Evolutionary conservation across 2,113 vertebrate genomes (phyloP).

Genomic region (Otis tarda): DNA sequence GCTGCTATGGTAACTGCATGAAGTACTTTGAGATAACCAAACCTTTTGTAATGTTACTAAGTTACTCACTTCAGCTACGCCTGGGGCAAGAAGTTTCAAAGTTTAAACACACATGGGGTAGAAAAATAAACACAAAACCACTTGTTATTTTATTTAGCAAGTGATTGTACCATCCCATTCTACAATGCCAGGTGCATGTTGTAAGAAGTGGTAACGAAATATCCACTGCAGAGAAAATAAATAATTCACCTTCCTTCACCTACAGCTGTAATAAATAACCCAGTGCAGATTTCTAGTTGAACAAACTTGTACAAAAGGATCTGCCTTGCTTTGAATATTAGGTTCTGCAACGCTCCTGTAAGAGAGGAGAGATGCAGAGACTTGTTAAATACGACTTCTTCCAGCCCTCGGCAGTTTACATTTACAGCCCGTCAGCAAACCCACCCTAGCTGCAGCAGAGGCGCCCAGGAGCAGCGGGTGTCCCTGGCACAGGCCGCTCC

Average conservation of each 20-base stretch:
- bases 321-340: background rate
- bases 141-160: background rate
- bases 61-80: background rate
- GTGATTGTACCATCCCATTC: background rate
- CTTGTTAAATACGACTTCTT: accelerated
- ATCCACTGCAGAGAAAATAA: background rate
- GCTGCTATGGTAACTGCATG: background rate
- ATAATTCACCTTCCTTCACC: background rate
- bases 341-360: background rate
- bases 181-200: background rate
- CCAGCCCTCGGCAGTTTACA: background rate
- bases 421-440: background rate
- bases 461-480: background rate
- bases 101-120: background rate
- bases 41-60: background rate
- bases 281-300: background rate
- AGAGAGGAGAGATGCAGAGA: background rate
- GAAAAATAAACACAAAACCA: background rate
- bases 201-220: background rate
- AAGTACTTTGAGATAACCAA: background rate
- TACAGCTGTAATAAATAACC: background rate
- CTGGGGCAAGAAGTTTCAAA: background rate
- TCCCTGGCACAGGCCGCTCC: background rate
- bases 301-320: background rate
- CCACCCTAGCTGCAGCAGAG: background rate